Evolutionary conservation across 2,113 vertebrate genomes (phyloP).

Genomic region (Syrmaticus mikado): DNA sequence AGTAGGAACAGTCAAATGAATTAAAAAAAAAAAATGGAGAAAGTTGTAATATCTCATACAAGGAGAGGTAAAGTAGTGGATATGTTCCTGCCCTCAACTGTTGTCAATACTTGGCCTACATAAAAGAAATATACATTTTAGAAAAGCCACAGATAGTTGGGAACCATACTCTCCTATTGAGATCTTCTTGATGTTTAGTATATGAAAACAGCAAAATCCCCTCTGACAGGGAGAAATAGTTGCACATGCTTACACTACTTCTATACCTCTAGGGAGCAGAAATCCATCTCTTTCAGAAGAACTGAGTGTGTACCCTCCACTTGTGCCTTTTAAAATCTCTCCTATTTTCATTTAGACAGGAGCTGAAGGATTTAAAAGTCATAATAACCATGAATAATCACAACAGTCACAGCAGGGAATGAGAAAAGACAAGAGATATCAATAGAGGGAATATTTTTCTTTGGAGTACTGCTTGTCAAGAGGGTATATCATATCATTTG

Average conservation of each 20-base stretch:
- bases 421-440: neutral
- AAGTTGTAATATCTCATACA: neutral
- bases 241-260: neutral
- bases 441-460: neutral
- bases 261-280: neutral
- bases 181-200: neutral
- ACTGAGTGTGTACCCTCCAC: neutral
- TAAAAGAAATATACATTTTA: neutral
- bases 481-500: neutral
- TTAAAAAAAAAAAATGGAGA: neutral
- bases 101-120: neutral
- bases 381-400: conserved; percentile 9
- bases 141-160: neutral
- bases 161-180: neutral
- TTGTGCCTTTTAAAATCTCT: neutral
- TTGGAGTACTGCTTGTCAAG: neutral
- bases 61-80: neutral
- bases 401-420: neutral
- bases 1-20: neutral
- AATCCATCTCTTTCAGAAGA: neutral
- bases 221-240: neutral
- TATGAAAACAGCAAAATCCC: neutral
- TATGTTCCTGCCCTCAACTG: neutral
- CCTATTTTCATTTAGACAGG: neutral
- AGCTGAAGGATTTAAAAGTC: neutral